Conservation (phyloP, 2,797 vertebrate genomes). For the Pipistrellus kuhlii region DNA sequence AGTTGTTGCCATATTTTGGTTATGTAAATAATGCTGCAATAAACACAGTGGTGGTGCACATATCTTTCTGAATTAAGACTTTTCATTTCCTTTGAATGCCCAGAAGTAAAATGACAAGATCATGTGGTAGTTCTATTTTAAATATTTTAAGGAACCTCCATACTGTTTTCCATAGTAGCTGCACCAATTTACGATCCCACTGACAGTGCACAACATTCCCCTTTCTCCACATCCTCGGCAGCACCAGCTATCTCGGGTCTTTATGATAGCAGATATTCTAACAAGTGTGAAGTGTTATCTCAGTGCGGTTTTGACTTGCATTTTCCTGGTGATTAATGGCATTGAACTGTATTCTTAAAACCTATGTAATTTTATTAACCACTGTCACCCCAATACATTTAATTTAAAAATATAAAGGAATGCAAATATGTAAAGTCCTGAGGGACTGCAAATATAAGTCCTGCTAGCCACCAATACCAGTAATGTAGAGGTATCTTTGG, state of each 20-base stretch:
- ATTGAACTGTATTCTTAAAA: not conserved
- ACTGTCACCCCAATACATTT: not conserved
- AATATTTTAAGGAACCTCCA: not conserved
- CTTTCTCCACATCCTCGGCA: not conserved
- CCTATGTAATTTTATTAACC: not conserved
- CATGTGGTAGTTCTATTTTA: not conserved
- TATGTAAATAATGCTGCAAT: not conserved
- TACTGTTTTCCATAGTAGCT: not conserved
- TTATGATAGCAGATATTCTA: not conserved
- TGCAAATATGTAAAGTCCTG: not conserved
- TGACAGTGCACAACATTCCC: not conserved
- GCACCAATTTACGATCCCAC: not conserved
- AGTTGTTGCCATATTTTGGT: not conserved
- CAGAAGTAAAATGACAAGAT: not conserved
- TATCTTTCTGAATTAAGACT: not conserved
- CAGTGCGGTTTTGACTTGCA: not conserved
- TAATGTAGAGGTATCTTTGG: not conserved
- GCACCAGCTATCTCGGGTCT: not conserved
- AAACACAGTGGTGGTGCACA: not conserved
- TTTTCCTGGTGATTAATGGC: not conserved
- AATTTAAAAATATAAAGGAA: not conserved
- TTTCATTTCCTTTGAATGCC: not conserved
- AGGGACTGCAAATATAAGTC: not conserved
- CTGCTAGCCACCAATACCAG: not conserved
- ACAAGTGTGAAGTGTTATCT: not conserved